These are phyloP conservation scores for Sebastes ruberrimus DNA, from an alignment of 2,797 vertebrate genomes.

Conservation along the genomic window DNA sequence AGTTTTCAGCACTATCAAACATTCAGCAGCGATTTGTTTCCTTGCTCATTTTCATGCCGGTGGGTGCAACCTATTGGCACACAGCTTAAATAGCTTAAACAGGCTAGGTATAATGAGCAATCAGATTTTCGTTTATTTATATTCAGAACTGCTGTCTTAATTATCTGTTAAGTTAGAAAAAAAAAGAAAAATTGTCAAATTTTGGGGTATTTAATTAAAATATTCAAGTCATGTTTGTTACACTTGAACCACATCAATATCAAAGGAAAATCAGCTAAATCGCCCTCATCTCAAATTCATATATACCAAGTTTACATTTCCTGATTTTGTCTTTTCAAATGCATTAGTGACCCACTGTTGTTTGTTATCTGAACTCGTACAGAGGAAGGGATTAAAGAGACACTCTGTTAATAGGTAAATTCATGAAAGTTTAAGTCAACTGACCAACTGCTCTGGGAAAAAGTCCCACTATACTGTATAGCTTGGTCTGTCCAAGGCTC, in stretches of 20 bases:
- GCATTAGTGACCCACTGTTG: background rate
- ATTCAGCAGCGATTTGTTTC: slow-evolving; percentile 25
- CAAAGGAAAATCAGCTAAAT: background rate
- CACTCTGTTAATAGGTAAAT: background rate
- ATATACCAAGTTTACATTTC: background rate
- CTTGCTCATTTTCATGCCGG: slow-evolving; percentile 27
- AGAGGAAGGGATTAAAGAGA: background rate
- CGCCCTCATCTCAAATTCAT: background rate
- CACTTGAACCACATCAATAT: background rate
- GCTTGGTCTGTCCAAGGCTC: background rate
- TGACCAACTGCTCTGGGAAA: background rate
- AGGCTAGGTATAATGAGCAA: slow-evolving; percentile 21
- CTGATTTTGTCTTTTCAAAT: background rate
- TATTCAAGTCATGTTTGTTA: background rate
- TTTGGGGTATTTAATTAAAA: background rate
- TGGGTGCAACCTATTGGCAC: slow-evolving; percentile 17
- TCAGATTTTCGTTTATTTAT: slow-evolving; percentile 34
- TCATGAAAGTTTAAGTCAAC: background rate
- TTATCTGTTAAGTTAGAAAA: background rate
- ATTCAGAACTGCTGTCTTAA: background rate
- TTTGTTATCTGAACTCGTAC: background rate
- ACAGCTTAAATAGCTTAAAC: slow-evolving; percentile 21
- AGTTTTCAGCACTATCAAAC: slow-evolving; percentile 30
- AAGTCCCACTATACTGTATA: background rate
- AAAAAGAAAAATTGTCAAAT: background rate